Evolutionary conservation across 1,140 invertebrate species (phyloP).

Genomic region (Camponotus floridanus): DNA sequence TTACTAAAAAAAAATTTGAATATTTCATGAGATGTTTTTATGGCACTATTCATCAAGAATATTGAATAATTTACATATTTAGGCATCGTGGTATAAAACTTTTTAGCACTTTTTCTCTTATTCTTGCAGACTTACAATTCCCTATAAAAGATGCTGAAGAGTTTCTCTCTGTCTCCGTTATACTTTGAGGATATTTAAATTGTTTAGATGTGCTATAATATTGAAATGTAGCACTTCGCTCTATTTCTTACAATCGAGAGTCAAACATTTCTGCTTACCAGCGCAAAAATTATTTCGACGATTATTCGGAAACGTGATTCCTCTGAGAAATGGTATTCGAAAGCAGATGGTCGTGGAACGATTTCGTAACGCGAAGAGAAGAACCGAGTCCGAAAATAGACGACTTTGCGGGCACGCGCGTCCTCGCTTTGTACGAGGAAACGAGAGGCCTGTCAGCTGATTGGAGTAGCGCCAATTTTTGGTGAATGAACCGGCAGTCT

Average conservation of each 20-base stretch:
- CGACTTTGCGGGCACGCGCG: constrained; percentile 61
- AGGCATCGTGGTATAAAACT: neutral
- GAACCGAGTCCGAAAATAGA: constrained; percentile 63
- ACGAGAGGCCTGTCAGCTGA: constrained; percentile 66
- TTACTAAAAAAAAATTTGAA: neutral
- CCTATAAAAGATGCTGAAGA: neutral
- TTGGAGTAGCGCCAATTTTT: constrained; percentile 69
- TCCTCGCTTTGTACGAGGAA: constrained; percentile 53
- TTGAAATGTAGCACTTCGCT: neutral
- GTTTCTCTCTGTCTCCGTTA: neutral
- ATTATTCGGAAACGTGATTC: constrained; percentile 15
- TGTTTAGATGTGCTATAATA: neutral
- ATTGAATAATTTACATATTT: neutral
- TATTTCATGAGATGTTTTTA: neutral
- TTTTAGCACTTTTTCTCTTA: neutral
- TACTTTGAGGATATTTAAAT: neutral
- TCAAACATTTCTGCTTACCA: neutral
- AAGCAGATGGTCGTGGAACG: constrained; percentile 41
- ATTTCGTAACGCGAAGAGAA: constrained; percentile 58
- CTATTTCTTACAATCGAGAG: neutral
- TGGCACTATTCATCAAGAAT: neutral
- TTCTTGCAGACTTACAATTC: neutral
- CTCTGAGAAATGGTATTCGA: constrained; percentile 11
- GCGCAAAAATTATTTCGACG: constrained; percentile 26
- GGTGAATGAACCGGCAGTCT: constrained; percentile 66